These are phyloP conservation scores for Philereme vetulata DNA, from an alignment of 2,888 invertebrate species.

Conservation along the genomic window DNA sequence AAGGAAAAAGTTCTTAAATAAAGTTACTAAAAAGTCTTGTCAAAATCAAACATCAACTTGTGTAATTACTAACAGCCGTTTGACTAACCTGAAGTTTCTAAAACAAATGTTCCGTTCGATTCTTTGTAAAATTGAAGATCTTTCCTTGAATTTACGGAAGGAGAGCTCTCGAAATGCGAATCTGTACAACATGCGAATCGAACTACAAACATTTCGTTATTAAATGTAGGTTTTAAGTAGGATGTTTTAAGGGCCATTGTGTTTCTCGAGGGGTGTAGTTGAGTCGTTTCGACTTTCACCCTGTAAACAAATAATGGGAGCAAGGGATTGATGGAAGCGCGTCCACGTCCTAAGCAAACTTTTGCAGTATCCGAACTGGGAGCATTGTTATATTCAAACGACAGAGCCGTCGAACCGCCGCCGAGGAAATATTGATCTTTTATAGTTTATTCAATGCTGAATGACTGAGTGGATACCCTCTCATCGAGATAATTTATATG, in stretches of 20 bases:
- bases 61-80: constrained; percentile 38
- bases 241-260: constrained; percentile 48
- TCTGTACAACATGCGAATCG: constrained; percentile 49
- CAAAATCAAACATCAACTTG: constrained; percentile 27
- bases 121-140: constrained; percentile 56
- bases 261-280: constrained; percentile 43
- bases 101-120: constrained; percentile 51
- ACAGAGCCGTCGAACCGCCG: constrained; percentile 49
- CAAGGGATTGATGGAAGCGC: constrained; percentile 71
- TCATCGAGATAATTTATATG: constrained; percentile 40
- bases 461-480: constrained; percentile 42
- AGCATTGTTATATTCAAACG: constrained; percentile 61
- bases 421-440: constrained; percentile 58
- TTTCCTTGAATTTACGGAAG: constrained; percentile 54
- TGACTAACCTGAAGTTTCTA: constrained; percentile 44
- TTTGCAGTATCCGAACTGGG: constrained; percentile 61
- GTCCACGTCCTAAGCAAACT: constrained; percentile 76
- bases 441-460: constrained; percentile 52
- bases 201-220: constrained; percentile 32
- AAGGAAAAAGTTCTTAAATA: background rate
- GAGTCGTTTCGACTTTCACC: constrained; percentile 53
- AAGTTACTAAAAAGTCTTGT: constrained; percentile 9
- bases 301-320: constrained; percentile 72
- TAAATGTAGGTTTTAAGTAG: constrained; percentile 45
- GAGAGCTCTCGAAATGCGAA: constrained; percentile 51